A percentile compares a stretch with the other conserved stretches of the same genome.
Evolutionary conservation across 2,113 vertebrate species (phyloP).

Genomic region (Bufo gargarizans): DNA sequence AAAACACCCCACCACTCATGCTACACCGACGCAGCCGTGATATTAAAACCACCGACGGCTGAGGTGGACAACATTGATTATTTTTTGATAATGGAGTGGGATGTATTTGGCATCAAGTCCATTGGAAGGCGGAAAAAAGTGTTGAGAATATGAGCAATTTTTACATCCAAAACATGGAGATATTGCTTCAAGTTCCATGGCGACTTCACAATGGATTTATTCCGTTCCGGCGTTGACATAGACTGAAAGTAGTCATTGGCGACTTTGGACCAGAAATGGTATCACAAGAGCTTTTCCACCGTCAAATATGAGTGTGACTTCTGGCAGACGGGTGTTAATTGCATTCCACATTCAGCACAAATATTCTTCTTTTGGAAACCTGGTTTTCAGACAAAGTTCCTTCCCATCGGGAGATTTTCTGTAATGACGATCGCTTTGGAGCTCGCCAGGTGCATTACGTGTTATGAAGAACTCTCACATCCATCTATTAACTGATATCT

Average conservation of each 20-base stretch:
- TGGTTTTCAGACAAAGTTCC: neutral
- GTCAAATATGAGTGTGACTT: neutral
- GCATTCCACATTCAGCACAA: neutral
- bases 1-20: too few relatives aligned
- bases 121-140: too few relatives aligned
- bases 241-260: neutral
- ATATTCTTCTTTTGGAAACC: neutral
- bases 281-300: neutral
- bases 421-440: neutral
- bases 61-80: too few relatives aligned
- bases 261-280: neutral
- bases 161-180: too few relatives aligned
- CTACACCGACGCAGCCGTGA: too few relatives aligned
- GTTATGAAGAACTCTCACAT: slow-evolving; percentile 9
- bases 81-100: too few relatives aligned
- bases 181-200: too few relatives aligned
- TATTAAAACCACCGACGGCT: too few relatives aligned
- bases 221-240: too few relatives aligned
- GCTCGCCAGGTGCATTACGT: slow-evolving; percentile 2
- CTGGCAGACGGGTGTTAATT: neutral
- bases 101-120: too few relatives aligned
- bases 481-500: slow-evolving; percentile 19
- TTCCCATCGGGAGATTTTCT: neutral
- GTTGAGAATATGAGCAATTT: too few relatives aligned
- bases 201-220: too few relatives aligned